Evolutionary conservation across 2,888 invertebrate species (phyloP).

Genomic region (Pseudococcus viburni): DNA sequence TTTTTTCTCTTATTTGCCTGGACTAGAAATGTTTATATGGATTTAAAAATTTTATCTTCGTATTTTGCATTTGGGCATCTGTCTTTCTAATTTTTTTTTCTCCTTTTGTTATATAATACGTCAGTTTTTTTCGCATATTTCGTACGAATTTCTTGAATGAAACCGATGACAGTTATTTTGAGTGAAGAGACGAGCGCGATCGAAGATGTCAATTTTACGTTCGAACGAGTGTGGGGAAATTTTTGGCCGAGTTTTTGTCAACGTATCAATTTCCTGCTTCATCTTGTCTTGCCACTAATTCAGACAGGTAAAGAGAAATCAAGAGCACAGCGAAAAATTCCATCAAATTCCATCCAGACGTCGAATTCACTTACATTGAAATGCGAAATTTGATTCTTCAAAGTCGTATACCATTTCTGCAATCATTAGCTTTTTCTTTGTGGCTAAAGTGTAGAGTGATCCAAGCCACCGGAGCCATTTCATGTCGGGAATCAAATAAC

Average conservation of each 20-base stretch:
- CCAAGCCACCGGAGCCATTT: not conserved
- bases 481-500: not conserved
- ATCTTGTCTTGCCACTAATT: not conserved
- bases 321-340: not conserved
- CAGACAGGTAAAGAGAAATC: not conserved
- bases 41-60: not conserved
- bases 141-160: not conserved
- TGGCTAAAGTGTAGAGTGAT: not conserved
- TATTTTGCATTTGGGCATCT: not conserved
- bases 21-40: not conserved
- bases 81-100: not conserved
- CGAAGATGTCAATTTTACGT: not conserved
- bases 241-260: not conserved
- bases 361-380: not conserved
- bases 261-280: not conserved
- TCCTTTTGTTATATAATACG: not conserved
- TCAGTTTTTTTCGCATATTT: not conserved
- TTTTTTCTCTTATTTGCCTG: too few relatives aligned
- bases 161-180: not conserved
- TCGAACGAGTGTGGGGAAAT: not conserved
- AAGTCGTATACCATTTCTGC: not conserved
- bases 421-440: not conserved
- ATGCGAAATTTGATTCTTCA: not conserved
- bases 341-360: not conserved
- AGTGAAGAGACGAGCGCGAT: not conserved